Base-by-base conservation (phyloP, 2,888 invertebrate genomes). In the Andricus curvator region DNA sequence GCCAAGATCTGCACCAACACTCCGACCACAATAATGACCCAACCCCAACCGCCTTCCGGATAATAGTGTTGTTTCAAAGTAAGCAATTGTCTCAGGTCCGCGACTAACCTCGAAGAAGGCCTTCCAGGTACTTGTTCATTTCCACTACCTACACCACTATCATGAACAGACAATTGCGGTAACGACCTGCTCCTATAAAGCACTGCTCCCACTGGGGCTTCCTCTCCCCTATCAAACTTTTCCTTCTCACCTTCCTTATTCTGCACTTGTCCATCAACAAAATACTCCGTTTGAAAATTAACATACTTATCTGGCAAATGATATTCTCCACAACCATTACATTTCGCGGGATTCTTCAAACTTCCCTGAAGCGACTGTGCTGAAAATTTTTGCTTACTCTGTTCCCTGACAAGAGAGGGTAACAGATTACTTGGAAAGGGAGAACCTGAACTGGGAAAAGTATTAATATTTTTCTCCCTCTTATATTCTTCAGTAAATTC, bases 1-100 rank as follows among this genome's bases (percentile, higher is more conserved):
- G 96, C 95, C 56, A 97, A 93, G 51, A 96, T 93, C 91, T 97
- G 96, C 60, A 96, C 96, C 37, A 96, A 92, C 33, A 96, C 94
- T 25, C 96, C 96, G 41, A 96, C 96, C 25, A 94, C 93, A 2
- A 97, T 94, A 78, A 97, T 95, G 78, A 96, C 95, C 97, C 97
- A 97, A 9, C 97, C 97, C 97, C 97, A 97, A 0, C 97, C 97
- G 11, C 97, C 97, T 93, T 97, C 97, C 51, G 97, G 97, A 93
- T 97, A 97, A 93, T 97, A 97, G 90, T 97, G 96, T 88, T 97
- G 96, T 85, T 96, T 95, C 85, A 96, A 94, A 13, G 96, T 96
- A 80, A 96, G 94, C 86, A 96, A 93, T 87, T 95, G 94, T 78
- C 94, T 92, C 74, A 94, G 89, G 89, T 94, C 94, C 48, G 94